Evolutionary conservation across 2,888 invertebrate genomes (phyloP).

Genomic region (Odontocerum albicorne): DNA sequence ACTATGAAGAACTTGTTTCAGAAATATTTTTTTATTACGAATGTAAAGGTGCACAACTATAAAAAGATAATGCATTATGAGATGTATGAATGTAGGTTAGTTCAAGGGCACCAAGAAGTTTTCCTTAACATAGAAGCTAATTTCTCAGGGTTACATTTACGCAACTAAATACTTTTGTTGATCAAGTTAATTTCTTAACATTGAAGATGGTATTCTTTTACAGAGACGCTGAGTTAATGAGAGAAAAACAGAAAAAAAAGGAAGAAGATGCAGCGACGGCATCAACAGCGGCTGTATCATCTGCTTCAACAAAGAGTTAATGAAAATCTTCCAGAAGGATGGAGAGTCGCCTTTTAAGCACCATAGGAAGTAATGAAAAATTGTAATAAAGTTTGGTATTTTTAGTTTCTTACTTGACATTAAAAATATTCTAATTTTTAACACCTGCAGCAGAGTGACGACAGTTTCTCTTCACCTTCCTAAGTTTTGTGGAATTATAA

Average conservation of each 20-base stretch:
- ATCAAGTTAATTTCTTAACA: too few species aligned
- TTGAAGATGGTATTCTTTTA: constrained; percentile 20
- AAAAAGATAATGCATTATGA: too few species aligned
- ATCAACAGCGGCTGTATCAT: constrained; percentile 1
- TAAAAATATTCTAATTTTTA: constrained; percentile 10
- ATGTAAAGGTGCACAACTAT: too few species aligned
- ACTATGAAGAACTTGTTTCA: too few species aligned
- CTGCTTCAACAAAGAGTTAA: constrained; percentile 26
- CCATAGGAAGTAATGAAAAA: constrained; percentile 14
- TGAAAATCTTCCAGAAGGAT: background rate
- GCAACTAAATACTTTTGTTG: too few species aligned
- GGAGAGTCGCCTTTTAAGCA: constrained; percentile 1
- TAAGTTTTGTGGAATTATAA: constrained; percentile 22
- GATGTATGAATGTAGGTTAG: too few species aligned
- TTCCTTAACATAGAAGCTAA: too few species aligned
- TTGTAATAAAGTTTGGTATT: constrained; percentile 11
- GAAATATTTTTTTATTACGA: too few species aligned
- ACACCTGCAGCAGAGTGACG: constrained; percentile 10
- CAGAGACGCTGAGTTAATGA: constrained; percentile 87
- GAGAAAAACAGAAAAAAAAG: constrained; percentile 83
- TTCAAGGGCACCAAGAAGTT: too few species aligned
- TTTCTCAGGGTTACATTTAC: too few species aligned
- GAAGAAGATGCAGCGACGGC: constrained; percentile 52
- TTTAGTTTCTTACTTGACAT: constrained; percentile 14
- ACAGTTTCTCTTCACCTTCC: constrained; percentile 12